Base-by-base conservation (phyloP, 2,888 invertebrate genomes). In the Drepana falcataria region DNA sequence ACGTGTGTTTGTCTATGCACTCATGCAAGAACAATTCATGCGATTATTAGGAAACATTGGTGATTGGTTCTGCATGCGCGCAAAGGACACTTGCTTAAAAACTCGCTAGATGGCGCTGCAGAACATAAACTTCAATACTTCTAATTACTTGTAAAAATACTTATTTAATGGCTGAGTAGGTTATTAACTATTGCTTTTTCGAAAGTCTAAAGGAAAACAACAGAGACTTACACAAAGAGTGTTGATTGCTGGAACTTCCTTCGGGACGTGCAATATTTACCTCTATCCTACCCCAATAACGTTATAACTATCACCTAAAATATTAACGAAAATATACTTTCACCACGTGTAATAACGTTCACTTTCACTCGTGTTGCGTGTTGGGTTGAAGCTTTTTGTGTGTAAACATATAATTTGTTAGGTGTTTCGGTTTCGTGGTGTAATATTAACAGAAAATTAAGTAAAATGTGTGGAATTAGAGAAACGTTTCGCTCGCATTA, bases 361-460 rank as follows among this genome's bases (percentile, higher is more conserved):
- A 51, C 33, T 35, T 41, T 51, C 7, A 5, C 2, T 4, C 40
- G 51, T 1, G 3, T 7, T 2, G 33, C 6, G 33, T 9, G 35
- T 5, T 41, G 41, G 7, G 9, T 51, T 41, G 6, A 37, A 33
- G 21, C 34, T 34, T 35, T 40, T 21, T 40, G 40, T 33, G 41
- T 41, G 51, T 40, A n/a, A 40, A 40, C 33, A n/a, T 34, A 21
- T 51, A 51, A 51, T 51, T 51, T 51, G 51, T 51, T 51, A 33
- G 40, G 35, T 34, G 49, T 37, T 49, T 49, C 21, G 49, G 21
- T 44, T 44, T 44, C 44, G 49, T 40, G 33, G 51, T 51, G 33
- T 51, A 41, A 40, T 51, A 41, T 51, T 41, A 51, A 51, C 49
- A 41, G 51, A 51, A 51, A 51, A 51, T 51, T 51, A 51, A 51